Evolutionary conservation across 2,797 vertebrate genomes (phyloP), one percentile per base, ranked within the genome.

Genomic region (Vespertilio murinus): DNA sequence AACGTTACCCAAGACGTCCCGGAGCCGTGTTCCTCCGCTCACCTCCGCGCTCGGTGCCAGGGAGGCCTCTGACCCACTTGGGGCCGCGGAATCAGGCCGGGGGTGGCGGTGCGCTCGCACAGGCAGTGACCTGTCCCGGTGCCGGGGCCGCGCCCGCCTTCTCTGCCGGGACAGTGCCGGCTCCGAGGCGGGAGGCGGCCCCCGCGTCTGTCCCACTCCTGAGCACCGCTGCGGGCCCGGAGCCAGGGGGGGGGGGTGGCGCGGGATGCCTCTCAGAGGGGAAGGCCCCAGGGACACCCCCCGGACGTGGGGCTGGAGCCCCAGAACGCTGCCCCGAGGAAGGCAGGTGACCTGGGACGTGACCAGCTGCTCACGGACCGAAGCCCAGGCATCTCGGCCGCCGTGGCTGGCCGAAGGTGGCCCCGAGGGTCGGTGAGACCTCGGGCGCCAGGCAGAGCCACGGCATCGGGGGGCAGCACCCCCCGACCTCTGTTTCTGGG

Each of bases 31-130:
- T n/a, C 7, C 18, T 6, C 56, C 49, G 6, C 17, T 11, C 59
- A 33, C 91, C 87, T 82, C 9, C n/a, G 35, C 79, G 71, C 49
- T 13, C 54, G 17, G 54, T 2, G 67, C 64, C 30, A 4, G 10
- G 5, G 91, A 83, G 78, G 67, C 78, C 82, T 80, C 9, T 89
- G 88, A 89, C 71, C 82, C 82, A 35, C 86, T 73, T 75, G 0
- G 40, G 79, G 70, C n/a, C 23, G 89, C 80, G 6, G 80, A 86
- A 59, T 71, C 45, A 59, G 64, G 56, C 83, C 92, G 38, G 20
- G 35, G 93, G 38, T 75, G 94, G 65, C 40, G 0, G 45, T 22
- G 79, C 59, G 65, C 70, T 23, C 79, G 54, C 2, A 52, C 69
- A 2, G 17, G 47, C 52, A 13, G 54, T 67, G 95, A 42, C 87